Evolutionary conservation across 2,113 vertebrate species (phyloP).

Genomic region (Hylia prasina): DNA sequence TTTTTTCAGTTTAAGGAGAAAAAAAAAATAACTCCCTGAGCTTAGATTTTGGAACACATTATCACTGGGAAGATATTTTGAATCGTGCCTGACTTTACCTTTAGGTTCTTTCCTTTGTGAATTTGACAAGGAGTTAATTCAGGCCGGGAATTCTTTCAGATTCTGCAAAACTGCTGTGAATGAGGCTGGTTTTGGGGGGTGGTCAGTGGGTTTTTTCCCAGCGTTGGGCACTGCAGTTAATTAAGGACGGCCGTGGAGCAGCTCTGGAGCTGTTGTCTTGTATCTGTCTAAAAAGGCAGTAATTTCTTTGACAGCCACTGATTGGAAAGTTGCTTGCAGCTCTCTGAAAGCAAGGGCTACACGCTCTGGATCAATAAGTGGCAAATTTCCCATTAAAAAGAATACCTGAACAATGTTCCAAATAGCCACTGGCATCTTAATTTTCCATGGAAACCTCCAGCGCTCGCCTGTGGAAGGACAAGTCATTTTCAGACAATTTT

Average conservation of each 20-base stretch:
- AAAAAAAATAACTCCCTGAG: neutral
- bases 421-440: conserved; percentile 89
- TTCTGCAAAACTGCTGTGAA: neutral
- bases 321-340: conserved; percentile 93
- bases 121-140: neutral
- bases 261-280: conserved; percentile 68
- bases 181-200: neutral
- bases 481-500: conserved; percentile 82
- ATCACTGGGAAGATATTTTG: neutral
- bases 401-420: conserved; percentile 88
- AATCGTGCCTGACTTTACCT: neutral
- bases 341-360: conserved; percentile 78
- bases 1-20: neutral
- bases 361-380: conserved; percentile 95
- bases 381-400: conserved; percentile 99
- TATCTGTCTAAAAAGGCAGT: conserved; percentile 80
- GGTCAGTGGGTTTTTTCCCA: neutral
- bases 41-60: neutral
- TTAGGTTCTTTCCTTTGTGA: conserved; percentile 12
- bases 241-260: conserved; percentile 55
- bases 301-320: conserved; percentile 91
- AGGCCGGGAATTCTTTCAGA: neutral
- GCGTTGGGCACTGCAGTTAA: conserved; percentile 47
- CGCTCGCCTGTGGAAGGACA: conserved; percentile 70
- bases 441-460: conserved; percentile 75